phyloP scores from a whole-genome alignment of 1,140 invertebrate genomes.

The Macrobrachium nipponense region DNA sequence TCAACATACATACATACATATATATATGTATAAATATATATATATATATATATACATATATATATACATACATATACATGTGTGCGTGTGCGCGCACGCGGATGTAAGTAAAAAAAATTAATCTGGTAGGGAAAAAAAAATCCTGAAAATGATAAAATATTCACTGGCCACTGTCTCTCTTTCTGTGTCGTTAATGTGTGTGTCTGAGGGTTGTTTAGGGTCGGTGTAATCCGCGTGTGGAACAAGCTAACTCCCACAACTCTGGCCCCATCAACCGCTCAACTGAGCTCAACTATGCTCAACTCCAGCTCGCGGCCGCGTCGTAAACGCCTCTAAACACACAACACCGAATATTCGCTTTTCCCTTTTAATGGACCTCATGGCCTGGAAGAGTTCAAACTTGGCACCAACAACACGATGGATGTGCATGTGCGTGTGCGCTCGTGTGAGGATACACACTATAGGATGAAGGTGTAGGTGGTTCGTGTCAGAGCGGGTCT shows the following conservation, averaged over 20 bases:
- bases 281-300: neutral
- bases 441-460: too few relatives aligned
- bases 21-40: too few relatives aligned
- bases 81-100: too few relatives aligned
- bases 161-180: too few relatives aligned
- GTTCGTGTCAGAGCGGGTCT: too few relatives aligned
- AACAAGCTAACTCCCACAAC: conserved; percentile 3
- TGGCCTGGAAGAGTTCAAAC: conserved; percentile 4
- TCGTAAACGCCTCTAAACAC: neutral
- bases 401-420: neutral
- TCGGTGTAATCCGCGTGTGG: neutral
- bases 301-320: neutral
- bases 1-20: too few relatives aligned
- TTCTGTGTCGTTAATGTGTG: neutral
- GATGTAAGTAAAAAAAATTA: neutral
- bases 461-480: too few relatives aligned
- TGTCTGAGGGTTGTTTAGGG: neutral
- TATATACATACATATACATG: too few relatives aligned
- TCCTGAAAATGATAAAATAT: neutral
- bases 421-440: neutral
- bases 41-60: too few relatives aligned
- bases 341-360: conserved; percentile 8
- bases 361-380: conserved; percentile 11
- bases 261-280: neutral
- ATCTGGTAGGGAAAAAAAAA: neutral